Conservation (phyloP, 2,113 vertebrate genomes). For the Otocyon megalotis region DNA sequence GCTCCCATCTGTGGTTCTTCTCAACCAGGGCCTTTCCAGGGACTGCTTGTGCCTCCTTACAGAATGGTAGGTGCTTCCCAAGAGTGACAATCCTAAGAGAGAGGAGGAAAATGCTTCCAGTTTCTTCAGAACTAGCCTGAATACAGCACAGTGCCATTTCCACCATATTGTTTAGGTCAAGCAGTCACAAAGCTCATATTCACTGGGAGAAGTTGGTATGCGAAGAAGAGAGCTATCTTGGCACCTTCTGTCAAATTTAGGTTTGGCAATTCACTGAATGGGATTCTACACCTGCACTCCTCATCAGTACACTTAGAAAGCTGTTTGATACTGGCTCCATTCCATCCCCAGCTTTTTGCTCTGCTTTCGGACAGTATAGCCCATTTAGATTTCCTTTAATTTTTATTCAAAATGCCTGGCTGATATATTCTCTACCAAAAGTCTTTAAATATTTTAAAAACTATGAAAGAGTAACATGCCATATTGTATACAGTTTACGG, state of each 20-base stretch:
- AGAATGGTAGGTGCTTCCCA: neutral
- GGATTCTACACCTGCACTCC: neutral
- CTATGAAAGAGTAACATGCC: neutral
- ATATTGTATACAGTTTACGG: neutral
- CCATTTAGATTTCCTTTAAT: neutral
- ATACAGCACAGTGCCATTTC: neutral
- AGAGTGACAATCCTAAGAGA: too few species aligned
- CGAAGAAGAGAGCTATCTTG: neutral
- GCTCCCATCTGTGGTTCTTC: neutral
- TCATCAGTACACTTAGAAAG: accelerated
- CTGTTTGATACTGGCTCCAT: neutral
- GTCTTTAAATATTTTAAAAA: neutral
- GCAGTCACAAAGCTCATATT: neutral
- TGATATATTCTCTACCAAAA: neutral
- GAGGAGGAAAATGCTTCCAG: neutral
- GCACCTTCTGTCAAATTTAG: neutral
- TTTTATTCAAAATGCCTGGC: neutral
- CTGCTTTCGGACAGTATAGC: neutral
- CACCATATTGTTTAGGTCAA: neutral
- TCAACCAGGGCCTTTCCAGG: neutral
- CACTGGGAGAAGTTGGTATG: neutral
- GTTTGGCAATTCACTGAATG: neutral
- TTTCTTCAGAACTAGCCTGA: neutral
- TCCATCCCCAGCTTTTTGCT: neutral
- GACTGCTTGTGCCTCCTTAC: neutral